Evolutionary conservation across 2,888 invertebrate genomes (phyloP).

Genomic region (Melinaea marsaeus): DNA sequence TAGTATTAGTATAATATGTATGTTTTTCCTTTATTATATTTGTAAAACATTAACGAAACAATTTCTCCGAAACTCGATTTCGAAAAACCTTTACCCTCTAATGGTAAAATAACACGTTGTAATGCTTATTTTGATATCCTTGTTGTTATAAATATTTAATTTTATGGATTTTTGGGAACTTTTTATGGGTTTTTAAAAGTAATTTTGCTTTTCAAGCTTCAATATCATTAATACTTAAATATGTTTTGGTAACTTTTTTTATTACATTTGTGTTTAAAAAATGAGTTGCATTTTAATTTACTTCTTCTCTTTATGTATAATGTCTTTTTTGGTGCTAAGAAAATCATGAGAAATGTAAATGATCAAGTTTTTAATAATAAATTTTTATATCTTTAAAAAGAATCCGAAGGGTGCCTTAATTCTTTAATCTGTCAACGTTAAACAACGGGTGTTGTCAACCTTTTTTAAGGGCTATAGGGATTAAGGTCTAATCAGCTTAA

Average conservation of each 20-base stretch:
- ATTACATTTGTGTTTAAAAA: neutral
- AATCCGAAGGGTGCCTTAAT: constrained; percentile 22
- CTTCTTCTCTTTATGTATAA: no score
- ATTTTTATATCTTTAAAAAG: constrained; percentile 1
- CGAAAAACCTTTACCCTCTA: constrained; percentile 10
- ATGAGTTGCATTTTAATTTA: neutral
- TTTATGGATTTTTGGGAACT: constrained; percentile 4
- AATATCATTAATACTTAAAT: constrained; percentile 4
- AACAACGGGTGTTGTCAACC: constrained; percentile 39
- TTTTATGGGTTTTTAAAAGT: constrained; percentile 8
- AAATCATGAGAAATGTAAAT: no score
- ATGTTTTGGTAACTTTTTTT: neutral
- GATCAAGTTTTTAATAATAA: neutral
- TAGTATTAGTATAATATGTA: no score
- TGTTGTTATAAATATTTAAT: constrained; percentile 17
- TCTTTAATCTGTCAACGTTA: constrained; percentile 27
- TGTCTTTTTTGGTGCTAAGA: no score
- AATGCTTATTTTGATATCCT: neutral
- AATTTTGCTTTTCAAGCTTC: neutral
- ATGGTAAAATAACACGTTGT: constrained; percentile 8
- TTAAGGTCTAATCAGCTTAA: constrained; percentile 43
- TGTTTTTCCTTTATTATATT: no score
- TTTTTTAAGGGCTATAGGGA: constrained; percentile 38
- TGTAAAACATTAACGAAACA: neutral
- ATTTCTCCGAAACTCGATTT: neutral